These are phyloP conservation scores for Drosophila bunnanda DNA, from an alignment of 2,888 invertebrate species.

Conservation along the genomic window DNA sequence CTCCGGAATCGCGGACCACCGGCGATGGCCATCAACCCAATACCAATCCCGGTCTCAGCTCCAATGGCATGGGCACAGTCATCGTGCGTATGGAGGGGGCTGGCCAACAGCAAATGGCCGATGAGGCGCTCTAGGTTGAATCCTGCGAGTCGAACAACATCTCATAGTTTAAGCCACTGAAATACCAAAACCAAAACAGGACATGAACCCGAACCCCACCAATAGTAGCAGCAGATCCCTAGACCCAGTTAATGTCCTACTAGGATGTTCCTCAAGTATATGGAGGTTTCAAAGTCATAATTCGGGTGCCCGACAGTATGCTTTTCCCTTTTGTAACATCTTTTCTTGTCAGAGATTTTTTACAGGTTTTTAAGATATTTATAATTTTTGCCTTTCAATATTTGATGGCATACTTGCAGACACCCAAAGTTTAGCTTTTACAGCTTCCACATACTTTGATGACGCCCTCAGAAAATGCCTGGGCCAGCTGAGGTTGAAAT, in stretches of 20 bases:
- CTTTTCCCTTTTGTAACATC: background rate
- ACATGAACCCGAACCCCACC: constrained; percentile 49
- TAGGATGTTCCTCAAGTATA: background rate
- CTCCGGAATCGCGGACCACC: background rate
- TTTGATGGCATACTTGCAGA: background rate
- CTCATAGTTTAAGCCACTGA: constrained; percentile 67
- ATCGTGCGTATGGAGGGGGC: constrained; percentile 69
- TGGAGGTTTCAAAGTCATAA: background rate
- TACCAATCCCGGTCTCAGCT: constrained; percentile 20
- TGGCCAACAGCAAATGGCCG: constrained; percentile 74
- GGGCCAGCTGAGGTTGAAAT: constrained; percentile 9
- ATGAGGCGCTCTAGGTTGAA: constrained; percentile 79
- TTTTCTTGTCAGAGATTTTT: background rate
- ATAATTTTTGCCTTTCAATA: background rate
- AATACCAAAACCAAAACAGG: constrained; percentile 53
- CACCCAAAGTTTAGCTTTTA: constrained; percentile 1
- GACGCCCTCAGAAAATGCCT: constrained; percentile 8
- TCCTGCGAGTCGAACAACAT: constrained; percentile 51
- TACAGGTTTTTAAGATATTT: background rate
- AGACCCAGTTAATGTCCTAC: constrained; percentile 4
- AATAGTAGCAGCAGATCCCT: constrained; percentile 16
- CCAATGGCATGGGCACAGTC: constrained; percentile 55
- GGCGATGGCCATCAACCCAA: background rate
- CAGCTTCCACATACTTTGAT: background rate
- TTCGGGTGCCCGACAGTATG: background rate